Conservation (phyloP, 2,888 invertebrate species). For the Lasiommata megera region DNA sequence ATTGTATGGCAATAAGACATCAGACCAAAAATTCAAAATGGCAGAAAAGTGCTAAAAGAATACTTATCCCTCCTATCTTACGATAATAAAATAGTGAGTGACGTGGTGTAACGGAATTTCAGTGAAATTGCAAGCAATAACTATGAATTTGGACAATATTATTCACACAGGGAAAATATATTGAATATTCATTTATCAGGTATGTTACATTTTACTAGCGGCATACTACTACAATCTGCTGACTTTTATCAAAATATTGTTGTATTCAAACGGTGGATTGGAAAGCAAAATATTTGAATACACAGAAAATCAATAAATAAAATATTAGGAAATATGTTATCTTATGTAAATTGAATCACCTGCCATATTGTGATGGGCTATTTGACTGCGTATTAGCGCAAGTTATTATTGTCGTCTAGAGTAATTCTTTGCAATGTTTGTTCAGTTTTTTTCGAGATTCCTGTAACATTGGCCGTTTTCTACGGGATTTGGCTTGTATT, state of each 20-base stretch:
- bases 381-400: slow-evolving; percentile 65
- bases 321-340: slow-evolving; percentile 8
- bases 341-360: slow-evolving; percentile 36
- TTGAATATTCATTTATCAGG: slow-evolving; percentile 46
- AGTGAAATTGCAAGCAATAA: slow-evolving; percentile 40
- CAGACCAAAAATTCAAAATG: slow-evolving; percentile 62
- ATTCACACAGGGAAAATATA: slow-evolving; percentile 32
- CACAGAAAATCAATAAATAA: slow-evolving; percentile 8
- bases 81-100: slow-evolving; percentile 55
- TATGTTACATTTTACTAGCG: slow-evolving; percentile 59
- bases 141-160: slow-evolving; percentile 17
- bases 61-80: slow-evolving; percentile 57
- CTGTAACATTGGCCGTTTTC: background rate
- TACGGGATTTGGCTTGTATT: background rate
- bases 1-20: slow-evolving; percentile 39
- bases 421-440: slow-evolving; percentile 33
- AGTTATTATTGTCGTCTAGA: slow-evolving; percentile 64
- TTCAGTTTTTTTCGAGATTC: slow-evolving; percentile 9
- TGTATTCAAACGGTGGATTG: slow-evolving; percentile 23
- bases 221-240: slow-evolving; percentile 72
- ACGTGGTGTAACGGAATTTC: slow-evolving; percentile 67
- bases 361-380: slow-evolving; percentile 51
- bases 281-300: slow-evolving; percentile 12
- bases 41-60: slow-evolving; percentile 52
- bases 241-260: slow-evolving; percentile 53